A percentile compares a stretch with the other conserved stretches of the same genome.
These are phyloP conservation scores for Sander lucioperca DNA, from an alignment of 2,113 vertebrate genomes.

Conservation along the genomic window DNA sequence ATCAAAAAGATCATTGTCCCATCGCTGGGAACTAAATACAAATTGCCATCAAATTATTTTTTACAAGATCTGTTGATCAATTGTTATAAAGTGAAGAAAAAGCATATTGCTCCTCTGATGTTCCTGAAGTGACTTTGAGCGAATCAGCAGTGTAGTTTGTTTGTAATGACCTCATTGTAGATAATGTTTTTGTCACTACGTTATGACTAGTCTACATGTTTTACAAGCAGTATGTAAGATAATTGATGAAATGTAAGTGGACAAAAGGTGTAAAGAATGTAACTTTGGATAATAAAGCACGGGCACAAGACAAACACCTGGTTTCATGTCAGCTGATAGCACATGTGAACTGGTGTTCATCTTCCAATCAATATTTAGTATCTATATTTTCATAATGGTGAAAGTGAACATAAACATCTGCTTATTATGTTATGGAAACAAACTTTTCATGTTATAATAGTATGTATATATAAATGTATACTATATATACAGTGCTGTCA, in stretches of 20 bases:
- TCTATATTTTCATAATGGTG: not conserved
- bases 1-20: not conserved
- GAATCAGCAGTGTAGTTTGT: not conserved
- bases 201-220: not conserved
- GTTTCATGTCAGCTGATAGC: not conserved
- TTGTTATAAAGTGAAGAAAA: not conserved
- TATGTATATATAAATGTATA: not conserved
- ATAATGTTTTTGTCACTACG: not conserved
- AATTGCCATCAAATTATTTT: not conserved
- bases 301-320: not conserved
- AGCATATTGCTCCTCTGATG: not conserved
- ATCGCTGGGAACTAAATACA: not conserved
- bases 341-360: not conserved
- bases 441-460: not conserved
- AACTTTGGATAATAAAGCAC: not conserved
- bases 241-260: not conserved
- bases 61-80: not conserved
- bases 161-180: not conserved
- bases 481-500: too few relatives aligned
- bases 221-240: not conserved
- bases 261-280: not conserved
- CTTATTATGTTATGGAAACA: not conserved
- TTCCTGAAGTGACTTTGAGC: not conserved
- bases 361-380: not conserved
- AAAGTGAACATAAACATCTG: not conserved